Base-by-base conservation (phyloP, 2,797 vertebrate genomes). In the Sebastes miniatus region DNA sequence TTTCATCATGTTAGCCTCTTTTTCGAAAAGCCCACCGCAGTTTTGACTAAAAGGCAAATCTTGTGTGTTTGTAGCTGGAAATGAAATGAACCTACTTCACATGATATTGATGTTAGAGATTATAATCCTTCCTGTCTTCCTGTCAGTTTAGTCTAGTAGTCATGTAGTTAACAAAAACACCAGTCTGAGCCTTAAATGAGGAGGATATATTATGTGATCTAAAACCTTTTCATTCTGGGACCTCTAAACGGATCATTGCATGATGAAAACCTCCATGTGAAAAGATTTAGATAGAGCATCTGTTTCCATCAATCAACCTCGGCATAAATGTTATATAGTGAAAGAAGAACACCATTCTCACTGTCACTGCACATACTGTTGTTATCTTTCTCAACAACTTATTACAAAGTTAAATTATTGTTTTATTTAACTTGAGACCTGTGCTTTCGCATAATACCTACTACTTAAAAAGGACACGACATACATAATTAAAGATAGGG, bases 1-100 rank as follows among this genome's bases (percentile, higher is more conserved):
- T 92, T 92, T 92, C 87, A 92, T 84, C 86, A 84, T 85, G 91
- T 94, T 93, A 91, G 92, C 90, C 93, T 93, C 92, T 94, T 95
- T 47, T 93, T 88, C 73, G 8, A 82, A 93, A 90, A 89, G 39
- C 82, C 73, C 74, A 75, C 61, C 8, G 43, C 79, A 56, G 79
- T 90, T 85, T 80, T 3, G 6, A 76, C 83, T 70, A 67, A 87
- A 47, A 80, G 71, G 69, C 74, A 89, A 88, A 89, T 88, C 69
- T 76, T 8, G 16, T 77, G 79, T 84, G 84, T 75, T 47, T 83
- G 76, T 86, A 83, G 83, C 79, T 83, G 82, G 65, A 88, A 86
- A 84, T 59, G 65, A 88, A 86, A 84, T 59, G 52, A 89, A 86
- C 73, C 69, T 64, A 70, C 68, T 85, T 29, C 52, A 57, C 32